Base-by-base conservation (phyloP, 2,113 vertebrate species). In the Girardinichthys multiradiatus region DNA sequence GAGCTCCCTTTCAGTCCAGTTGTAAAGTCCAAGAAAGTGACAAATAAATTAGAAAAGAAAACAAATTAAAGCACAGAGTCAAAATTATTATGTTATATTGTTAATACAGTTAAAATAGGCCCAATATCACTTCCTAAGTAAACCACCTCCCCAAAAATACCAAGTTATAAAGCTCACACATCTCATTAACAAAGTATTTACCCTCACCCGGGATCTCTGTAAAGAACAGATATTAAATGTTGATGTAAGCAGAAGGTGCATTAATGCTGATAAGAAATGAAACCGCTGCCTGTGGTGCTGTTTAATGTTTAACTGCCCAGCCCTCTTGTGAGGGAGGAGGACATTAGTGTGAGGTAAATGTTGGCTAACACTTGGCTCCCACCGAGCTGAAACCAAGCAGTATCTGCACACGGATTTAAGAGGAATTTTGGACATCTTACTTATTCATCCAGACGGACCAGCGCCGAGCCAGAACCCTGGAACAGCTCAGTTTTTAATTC, bases 241-340 rank as follows among this genome's bases (percentile, higher is more conserved):
- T 54, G 27, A 26, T 64, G 39, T 79, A 24, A 70, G 67, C 61
- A 64, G 31, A 27, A 57, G 71, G 54, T 19, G 12, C 76, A 73
- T 79, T 64, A 70, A 45, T 12, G 7, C 61, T 80, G 74, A 91
- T 89, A 89, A 87, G 76, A 74, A 61, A 48, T 30, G 67, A 74
- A 70, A 80, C 33, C 39, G 26, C 63, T 81, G 73, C 65, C 74
- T 68, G 60, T 48, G 35, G 31, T 33, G 0, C 2, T 64, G 91
- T 79, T 92, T 93, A 93, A 94, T 91, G 84, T 91, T 91, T 92
- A 93, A 93, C 93, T 19, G 69, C 64, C 82, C 83, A 80, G 77
- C 85, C 83, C 80, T 80, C 33, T 1, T 68, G 6, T 33, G 76
- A 66, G 82, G 86, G 85, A 87, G 89, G 84, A 88, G 87, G 77